Evolutionary conservation across 23 tunicate genomes (phyloP).

Genomic region (Phallusia fumigata): DNA sequence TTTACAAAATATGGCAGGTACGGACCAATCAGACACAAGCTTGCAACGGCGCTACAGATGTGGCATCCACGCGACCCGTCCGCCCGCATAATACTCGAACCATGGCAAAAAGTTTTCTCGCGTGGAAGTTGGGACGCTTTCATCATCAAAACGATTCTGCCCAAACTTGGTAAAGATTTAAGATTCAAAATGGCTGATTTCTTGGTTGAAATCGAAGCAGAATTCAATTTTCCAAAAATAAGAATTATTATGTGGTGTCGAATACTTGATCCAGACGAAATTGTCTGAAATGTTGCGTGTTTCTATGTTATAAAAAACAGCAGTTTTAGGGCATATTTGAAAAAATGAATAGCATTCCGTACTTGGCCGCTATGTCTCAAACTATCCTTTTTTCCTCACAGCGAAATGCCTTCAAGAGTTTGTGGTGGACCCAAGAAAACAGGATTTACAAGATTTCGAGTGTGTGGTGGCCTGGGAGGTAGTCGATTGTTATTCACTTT

Average conservation of each 20-base stretch:
- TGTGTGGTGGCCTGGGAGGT: slow-evolving; percentile 78
- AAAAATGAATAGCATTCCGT: too few relatives aligned
- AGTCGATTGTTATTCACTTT: too few relatives aligned
- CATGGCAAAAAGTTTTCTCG: slow-evolving; percentile 90
- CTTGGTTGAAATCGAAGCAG: too few relatives aligned
- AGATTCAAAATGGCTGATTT: too few relatives aligned
- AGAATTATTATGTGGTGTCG: too few relatives aligned
- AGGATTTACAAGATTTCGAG: slow-evolving; percentile 60
- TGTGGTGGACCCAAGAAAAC: slow-evolving; percentile 75
- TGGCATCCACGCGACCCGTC: slow-evolving; percentile 98
- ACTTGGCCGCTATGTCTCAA: too few relatives aligned
- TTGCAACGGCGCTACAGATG: slow-evolving; percentile 67
- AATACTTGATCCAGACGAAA: too few relatives aligned
- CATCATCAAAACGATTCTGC: slow-evolving; percentile 88
- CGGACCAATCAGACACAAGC: slow-evolving; percentile 88
- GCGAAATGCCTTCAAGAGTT: slow-evolving; percentile 72
- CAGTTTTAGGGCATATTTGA: too few relatives aligned
- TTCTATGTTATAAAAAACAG: too few relatives aligned
- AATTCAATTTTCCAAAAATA: too few relatives aligned
- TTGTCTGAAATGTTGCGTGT: too few relatives aligned
- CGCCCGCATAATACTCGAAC: slow-evolving; percentile 86
- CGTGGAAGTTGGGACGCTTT: slow-evolving; percentile 99
- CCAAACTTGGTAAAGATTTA: slow-evolving; percentile 61
- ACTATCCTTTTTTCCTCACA: slow-evolving; percentile 15
- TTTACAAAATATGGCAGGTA: slow-evolving; percentile 42